Evolutionary conservation across 2,888 invertebrate species (phyloP).

Genomic region (Nomada hirtipes): DNA sequence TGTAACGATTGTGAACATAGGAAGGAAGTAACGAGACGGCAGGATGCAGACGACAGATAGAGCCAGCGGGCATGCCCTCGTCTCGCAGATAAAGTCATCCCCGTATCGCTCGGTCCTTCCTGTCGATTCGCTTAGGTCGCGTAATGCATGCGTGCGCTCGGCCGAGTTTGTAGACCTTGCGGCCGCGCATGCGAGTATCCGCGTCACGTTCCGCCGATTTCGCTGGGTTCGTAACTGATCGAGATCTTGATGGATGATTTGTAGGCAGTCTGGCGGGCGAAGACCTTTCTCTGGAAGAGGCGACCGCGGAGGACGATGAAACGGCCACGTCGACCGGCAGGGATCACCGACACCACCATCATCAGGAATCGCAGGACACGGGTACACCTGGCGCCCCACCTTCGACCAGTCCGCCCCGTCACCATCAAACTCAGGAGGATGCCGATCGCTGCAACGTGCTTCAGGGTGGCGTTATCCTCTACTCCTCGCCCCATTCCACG

Average conservation of each 20-base stretch:
- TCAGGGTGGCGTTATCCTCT: conserved; percentile 82
- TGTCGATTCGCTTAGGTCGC: conserved; percentile 62
- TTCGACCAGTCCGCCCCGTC: conserved; percentile 77
- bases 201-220: neutral
- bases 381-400: conserved; percentile 68
- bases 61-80: conserved; percentile 46
- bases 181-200: neutral
- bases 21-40: conserved; percentile 77
- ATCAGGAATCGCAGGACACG: conserved; percentile 76
- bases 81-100: conserved; percentile 74
- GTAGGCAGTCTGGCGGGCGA: conserved; percentile 92
- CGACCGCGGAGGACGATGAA: conserved; percentile 85
- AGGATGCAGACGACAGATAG: conserved; percentile 81
- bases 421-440: conserved; percentile 79
- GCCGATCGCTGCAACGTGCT: conserved; percentile 81
- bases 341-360: conserved; percentile 83
- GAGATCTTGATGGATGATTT: conserved; percentile 81
- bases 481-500: conserved; percentile 79
- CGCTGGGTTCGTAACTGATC: conserved; percentile 42
- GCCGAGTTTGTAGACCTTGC: neutral
- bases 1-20: conserved; percentile 63
- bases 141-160: conserved; percentile 30
- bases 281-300: conserved; percentile 89
- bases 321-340: conserved; percentile 79
- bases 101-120: conserved; percentile 77